Conservation (phyloP, 1,140 invertebrate genomes). For the Heliconius hermathena region DNA sequence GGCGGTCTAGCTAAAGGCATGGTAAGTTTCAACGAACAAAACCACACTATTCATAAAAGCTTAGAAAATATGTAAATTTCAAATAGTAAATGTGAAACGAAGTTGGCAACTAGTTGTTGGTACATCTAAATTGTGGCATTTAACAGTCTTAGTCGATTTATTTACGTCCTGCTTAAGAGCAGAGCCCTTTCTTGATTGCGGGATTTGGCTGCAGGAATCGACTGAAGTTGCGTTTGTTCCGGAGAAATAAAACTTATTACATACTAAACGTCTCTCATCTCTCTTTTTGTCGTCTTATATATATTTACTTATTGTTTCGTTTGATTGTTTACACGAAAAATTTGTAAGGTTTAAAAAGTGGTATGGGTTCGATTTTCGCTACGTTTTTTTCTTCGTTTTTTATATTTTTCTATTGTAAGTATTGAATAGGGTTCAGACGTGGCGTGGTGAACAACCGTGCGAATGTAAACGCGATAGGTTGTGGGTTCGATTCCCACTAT, state of each 20-base stretch:
- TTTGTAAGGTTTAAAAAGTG: no score
- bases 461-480: no score
- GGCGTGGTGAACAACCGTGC: no score
- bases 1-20: no score
- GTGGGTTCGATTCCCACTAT: no score
- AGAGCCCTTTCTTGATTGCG: slow-evolving; percentile 34
- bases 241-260: slow-evolving; percentile 20
- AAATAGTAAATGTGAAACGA: slow-evolving; percentile 9
- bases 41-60: not conserved
- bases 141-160: slow-evolving; percentile 30
- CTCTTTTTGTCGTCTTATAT: not conserved
- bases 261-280: not conserved
- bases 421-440: no score
- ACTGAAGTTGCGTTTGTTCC: slow-evolving; percentile 27
- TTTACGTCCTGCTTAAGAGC: slow-evolving; percentile 30
- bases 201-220: slow-evolving; percentile 28
- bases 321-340: no score
- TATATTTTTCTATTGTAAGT: no score
- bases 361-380: no score
- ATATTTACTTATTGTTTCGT: no score
- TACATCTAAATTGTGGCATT: slow-evolving; percentile 7
- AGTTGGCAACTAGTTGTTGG: not conserved
- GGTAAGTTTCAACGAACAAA: no score
- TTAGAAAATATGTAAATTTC: not conserved
- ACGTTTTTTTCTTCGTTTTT: no score